Percentiles rank a stretch among this genome's conserved stretches.
Evolutionary conservation across 2,888 invertebrate genomes (phyloP).

Genomic region (Psylliodes chrysocephalus): DNA sequence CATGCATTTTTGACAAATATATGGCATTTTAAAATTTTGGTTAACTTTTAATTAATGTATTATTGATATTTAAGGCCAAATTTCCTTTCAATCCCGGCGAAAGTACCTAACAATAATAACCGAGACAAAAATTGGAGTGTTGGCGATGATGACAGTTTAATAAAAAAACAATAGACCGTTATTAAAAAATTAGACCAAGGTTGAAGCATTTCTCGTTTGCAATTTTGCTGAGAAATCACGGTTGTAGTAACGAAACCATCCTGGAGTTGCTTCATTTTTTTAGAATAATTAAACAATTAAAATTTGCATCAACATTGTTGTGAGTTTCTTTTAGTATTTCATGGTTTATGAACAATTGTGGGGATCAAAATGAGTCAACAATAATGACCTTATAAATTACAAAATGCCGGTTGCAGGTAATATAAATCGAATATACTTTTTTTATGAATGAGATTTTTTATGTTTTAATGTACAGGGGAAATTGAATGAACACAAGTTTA

Average conservation of each 20-base stretch:
- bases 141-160: slow-evolving; percentile 15
- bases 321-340: slow-evolving; percentile 30
- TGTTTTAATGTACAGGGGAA: too few relatives aligned
- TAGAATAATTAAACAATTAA: slow-evolving; percentile 41
- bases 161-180: slow-evolving; percentile 19
- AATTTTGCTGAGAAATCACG: slow-evolving; percentile 29
- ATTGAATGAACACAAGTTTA: too few relatives aligned
- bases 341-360: slow-evolving; percentile 22
- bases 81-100: too few relatives aligned
- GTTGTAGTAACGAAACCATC: slow-evolving; percentile 32
- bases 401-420: slow-evolving; percentile 13
- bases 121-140: background rate
- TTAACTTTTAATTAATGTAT: too few relatives aligned
- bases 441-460: too few relatives aligned
- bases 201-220: slow-evolving; percentile 19
- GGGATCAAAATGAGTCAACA: slow-evolving; percentile 24
- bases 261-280: slow-evolving; percentile 35
- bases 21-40: too few relatives aligned
- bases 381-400: slow-evolving; percentile 17
- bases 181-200: slow-evolving; percentile 32
- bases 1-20: too few relatives aligned
- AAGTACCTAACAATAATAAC: too few relatives aligned
- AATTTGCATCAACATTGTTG: slow-evolving; percentile 41
- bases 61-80: too few relatives aligned
- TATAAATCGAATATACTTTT: background rate